These are phyloP conservation scores for Chlamydotis undulata DNA, from an alignment of 2,113 vertebrate species.

Conservation along the genomic window DNA sequence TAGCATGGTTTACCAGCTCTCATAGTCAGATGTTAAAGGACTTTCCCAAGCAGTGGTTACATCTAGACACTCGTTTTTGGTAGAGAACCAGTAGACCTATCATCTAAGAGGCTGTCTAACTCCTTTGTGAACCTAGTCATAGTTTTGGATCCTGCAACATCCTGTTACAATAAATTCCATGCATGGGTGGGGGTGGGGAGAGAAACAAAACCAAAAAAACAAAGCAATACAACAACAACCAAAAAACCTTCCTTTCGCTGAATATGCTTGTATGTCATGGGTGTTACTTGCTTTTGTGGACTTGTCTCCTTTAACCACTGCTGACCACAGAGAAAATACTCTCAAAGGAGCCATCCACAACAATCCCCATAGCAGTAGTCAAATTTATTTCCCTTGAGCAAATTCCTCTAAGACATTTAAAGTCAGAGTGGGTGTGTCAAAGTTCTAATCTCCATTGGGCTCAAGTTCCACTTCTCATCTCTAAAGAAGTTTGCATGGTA, in stretches of 20 bases:
- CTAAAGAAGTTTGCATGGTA: not conserved
- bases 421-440: not conserved
- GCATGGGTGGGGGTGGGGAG: rapidly evolving
- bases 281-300: not conserved
- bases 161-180: not conserved
- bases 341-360: not conserved
- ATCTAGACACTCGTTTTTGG: not conserved
- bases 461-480: not conserved
- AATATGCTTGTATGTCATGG: not conserved
- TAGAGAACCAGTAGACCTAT: not conserved
- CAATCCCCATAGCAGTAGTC: not conserved
- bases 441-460: not conserved
- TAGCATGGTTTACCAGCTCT: not conserved
- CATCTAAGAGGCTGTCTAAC: not conserved
- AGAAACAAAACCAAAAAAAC: not conserved
- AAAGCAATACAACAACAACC: not conserved
- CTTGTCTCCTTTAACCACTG: not conserved
- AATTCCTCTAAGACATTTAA: not conserved
- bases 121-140: not conserved
- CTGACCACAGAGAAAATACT: not conserved
- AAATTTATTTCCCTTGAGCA: not conserved
- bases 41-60: not conserved
- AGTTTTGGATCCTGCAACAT: not conserved
- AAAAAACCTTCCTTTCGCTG: not conserved
- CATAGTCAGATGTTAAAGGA: not conserved